Conservation (phyloP, 2,888 invertebrate species). For the Gnatocerus cornutus region DNA sequence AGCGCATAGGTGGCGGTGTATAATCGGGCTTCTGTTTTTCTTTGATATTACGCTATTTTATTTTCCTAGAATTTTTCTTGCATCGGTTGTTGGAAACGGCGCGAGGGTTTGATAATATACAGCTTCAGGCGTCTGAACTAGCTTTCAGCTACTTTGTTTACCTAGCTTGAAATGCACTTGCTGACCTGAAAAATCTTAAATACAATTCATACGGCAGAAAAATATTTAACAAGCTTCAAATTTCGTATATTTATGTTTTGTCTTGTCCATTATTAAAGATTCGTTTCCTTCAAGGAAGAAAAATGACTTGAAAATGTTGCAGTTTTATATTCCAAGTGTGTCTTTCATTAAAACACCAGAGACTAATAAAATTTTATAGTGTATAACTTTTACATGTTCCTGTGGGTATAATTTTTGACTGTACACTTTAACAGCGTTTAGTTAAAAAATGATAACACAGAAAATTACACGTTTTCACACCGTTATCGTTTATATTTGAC, state of each 20-base stretch:
- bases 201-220: slow-evolving; percentile 1
- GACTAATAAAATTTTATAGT: slow-evolving; percentile 46
- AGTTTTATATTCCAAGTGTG: slow-evolving; percentile 39
- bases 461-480: slow-evolving; percentile 14
- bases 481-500: slow-evolving; percentile 1
- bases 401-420: slow-evolving; percentile 37
- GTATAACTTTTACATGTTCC: slow-evolving; percentile 44
- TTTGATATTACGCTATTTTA: slow-evolving; percentile 20
- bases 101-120: slow-evolving; percentile 35
- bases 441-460: slow-evolving; percentile 25
- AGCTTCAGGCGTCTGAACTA: slow-evolving; percentile 34
- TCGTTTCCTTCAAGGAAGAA: slow-evolving; percentile 31
- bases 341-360: slow-evolving; percentile 45
- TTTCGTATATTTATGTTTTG: background rate
- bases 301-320: slow-evolving; percentile 18
- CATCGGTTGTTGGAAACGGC: slow-evolving; percentile 22
- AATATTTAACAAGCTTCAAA: slow-evolving; percentile 3
- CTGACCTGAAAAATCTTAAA: slow-evolving; percentile 39
- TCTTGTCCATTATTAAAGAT: slow-evolving; percentile 34
- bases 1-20: slow-evolving; percentile 9
- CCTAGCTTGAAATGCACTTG: slow-evolving; percentile 37
- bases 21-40: slow-evolving; percentile 27
- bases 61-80: slow-evolving; percentile 29
- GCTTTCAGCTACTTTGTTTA: slow-evolving; percentile 43
- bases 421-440: slow-evolving; percentile 34